Percentiles rank a stretch among this genome's conserved stretches.
Conservation (phyloP, 2,888 invertebrate genomes). For the Lamproptera curius region DNA sequence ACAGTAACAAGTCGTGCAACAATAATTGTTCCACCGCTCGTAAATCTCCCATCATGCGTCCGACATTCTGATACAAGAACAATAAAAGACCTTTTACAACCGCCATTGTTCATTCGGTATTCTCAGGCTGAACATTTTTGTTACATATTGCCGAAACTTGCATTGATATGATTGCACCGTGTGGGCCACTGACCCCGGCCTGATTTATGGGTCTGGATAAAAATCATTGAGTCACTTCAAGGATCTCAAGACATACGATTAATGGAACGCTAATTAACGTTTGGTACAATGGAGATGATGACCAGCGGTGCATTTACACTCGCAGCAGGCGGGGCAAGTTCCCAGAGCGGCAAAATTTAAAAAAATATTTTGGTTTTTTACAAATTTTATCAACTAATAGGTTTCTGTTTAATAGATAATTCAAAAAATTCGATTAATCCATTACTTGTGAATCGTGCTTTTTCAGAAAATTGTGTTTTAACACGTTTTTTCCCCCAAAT, state of each 20-base stretch:
- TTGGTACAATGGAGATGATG: too few species aligned
- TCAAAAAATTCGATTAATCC: too few species aligned
- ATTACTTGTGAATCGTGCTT: too few species aligned
- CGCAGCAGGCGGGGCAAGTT: too few species aligned
- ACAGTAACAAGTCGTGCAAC: neutral
- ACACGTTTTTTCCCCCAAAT: too few species aligned
- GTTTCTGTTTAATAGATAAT: too few species aligned
- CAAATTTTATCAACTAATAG: too few species aligned
- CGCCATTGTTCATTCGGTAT: neutral
- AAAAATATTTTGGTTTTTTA: too few species aligned
- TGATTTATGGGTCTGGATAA: slow-evolving; percentile 4
- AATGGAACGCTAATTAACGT: neutral
- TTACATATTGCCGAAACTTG: slow-evolving; percentile 7
- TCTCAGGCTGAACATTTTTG: slow-evolving; percentile 7
- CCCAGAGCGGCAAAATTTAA: too few species aligned
- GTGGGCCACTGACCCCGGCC: slow-evolving; percentile 11
- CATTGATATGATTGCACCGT: slow-evolving; percentile 3
- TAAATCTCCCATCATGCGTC: neutral
- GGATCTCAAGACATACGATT: neutral
- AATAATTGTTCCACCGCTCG: neutral
- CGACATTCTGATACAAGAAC: neutral
- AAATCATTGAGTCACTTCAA: slow-evolving; percentile 4
- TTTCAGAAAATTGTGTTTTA: too few species aligned
- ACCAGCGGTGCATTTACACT: too few species aligned
- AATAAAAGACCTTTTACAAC: slow-evolving; percentile 2